Conservation (phyloP, 2,888 invertebrate species). For the Taenaris catops region DNA sequence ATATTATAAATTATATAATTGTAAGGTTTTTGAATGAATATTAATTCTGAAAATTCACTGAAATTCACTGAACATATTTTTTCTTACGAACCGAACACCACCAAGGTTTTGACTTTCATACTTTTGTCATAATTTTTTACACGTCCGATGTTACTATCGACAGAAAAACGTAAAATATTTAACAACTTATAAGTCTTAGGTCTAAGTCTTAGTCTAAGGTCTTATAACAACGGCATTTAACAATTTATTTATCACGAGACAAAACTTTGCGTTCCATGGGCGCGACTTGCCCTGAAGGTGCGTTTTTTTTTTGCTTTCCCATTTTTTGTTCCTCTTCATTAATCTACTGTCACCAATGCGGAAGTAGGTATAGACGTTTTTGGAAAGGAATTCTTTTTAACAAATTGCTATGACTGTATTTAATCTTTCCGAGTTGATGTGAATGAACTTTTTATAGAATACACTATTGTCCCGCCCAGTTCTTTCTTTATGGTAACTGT, state of each 20-base stretch:
- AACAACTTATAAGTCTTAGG: too few species aligned
- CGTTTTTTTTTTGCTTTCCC: conserved; percentile 14
- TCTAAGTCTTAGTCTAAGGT: too few species aligned
- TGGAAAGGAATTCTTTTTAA: conserved; percentile 1
- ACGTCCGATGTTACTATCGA: too few species aligned
- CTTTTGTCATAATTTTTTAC: too few species aligned
- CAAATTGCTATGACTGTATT: conserved; percentile 2
- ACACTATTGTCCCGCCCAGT: conserved; percentile 1
- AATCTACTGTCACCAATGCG: conserved; percentile 19
- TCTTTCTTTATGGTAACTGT: neutral
- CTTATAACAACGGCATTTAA: too few species aligned
- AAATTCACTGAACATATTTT: too few species aligned
- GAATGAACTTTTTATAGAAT: conserved; percentile 1
- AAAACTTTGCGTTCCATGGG: conserved; percentile 17
- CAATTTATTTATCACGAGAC: conserved; percentile 35
- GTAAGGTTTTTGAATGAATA: too few species aligned
- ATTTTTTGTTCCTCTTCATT: conserved; percentile 20
- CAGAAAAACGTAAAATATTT: too few species aligned
- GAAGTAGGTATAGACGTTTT: conserved; percentile 10
- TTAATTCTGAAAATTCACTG: too few species aligned
- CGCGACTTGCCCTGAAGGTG: conserved; percentile 25
- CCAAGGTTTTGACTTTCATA: too few species aligned
- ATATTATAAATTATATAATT: too few species aligned
- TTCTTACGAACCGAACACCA: too few species aligned
- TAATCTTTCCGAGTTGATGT: neutral